phyloP scores from a whole-genome alignment of 1,140 invertebrate genomes.

The Macrostomum lignano region DNA sequence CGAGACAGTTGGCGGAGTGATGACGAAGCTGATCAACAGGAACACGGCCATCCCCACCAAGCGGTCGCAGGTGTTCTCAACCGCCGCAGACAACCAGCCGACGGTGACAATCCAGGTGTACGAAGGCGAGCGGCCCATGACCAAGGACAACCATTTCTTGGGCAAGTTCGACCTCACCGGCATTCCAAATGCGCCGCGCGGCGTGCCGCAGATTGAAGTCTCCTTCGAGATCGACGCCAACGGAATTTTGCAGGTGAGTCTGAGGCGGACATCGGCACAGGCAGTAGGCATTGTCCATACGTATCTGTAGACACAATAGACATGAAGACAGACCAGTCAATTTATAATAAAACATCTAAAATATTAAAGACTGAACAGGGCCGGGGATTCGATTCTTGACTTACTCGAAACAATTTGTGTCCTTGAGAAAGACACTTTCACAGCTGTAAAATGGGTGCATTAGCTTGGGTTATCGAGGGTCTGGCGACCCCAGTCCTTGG shows the following conservation, averaged over 20 bases:
- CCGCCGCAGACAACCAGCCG: constrained; percentile 89
- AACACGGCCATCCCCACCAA: constrained; percentile 99
- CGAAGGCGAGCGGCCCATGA: constrained; percentile 93
- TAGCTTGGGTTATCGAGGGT: too few species aligned
- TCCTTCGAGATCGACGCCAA: constrained; percentile 98
- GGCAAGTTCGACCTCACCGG: constrained; percentile 94
- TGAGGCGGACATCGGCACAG: too few species aligned
- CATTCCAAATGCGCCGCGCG: constrained; percentile 79
- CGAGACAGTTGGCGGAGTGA: constrained; percentile 93
- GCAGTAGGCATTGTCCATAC: too few species aligned
- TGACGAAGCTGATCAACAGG: constrained; percentile 88
- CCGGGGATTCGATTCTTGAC: too few species aligned
- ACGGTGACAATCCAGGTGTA: constrained; percentile 93
- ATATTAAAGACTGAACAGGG: too few species aligned
- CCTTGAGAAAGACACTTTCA: too few species aligned
- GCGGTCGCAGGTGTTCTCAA: constrained; percentile 96
- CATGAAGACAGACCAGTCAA: too few species aligned
- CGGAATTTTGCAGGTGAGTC: constrained; percentile 57
- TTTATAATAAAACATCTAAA: too few species aligned
- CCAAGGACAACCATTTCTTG: constrained; percentile 85
- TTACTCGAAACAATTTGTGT: too few species aligned
- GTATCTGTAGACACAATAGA: too few species aligned
- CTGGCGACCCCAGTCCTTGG: too few species aligned
- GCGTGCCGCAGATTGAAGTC: constrained; percentile 94
- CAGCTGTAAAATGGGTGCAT: too few species aligned